Percentiles rank a stretch among this genome's conserved stretches.
phyloP scores from a whole-genome alignment of 2,888 invertebrate genomes.

The Himalopsyche anomala region DNA sequence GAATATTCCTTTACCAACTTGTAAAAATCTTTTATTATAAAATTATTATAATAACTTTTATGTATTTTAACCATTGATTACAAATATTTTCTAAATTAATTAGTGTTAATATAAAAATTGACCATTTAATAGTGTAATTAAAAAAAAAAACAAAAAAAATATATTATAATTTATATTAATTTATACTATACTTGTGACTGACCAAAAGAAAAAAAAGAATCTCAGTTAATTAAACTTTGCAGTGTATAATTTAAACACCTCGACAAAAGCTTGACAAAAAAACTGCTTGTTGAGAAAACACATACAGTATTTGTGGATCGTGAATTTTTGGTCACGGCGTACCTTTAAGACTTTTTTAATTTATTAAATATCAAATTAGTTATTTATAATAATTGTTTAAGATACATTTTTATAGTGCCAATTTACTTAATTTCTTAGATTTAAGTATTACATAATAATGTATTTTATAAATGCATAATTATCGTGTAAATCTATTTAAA shows the following conservation, averaged over 20 bases:
- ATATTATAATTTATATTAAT: neutral
- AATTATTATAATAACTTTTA: neutral
- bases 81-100: neutral
- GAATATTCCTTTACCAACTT: neutral
- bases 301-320: constrained; percentile 54
- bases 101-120: neutral
- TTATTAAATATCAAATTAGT: constrained; percentile 44
- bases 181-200: neutral
- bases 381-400: constrained; percentile 45
- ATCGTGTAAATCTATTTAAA: constrained; percentile 25
- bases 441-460: constrained; percentile 45
- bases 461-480: constrained; percentile 58
- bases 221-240: neutral
- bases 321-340: constrained; percentile 48
- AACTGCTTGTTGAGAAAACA: constrained; percentile 39
- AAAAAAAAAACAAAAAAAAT: neutral
- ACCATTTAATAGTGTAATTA: constrained; percentile 15
- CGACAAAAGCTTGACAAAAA: neutral
- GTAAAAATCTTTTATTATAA: neutral
- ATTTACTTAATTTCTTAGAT: constrained; percentile 61
- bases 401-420: constrained; percentile 59
- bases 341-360: constrained; percentile 48
- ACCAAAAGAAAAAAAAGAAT: neutral
- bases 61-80: neutral
- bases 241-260: neutral